phyloP scores from a whole-genome alignment of 2,888 invertebrate genomes.

The Parnassius glacialis region DNA sequence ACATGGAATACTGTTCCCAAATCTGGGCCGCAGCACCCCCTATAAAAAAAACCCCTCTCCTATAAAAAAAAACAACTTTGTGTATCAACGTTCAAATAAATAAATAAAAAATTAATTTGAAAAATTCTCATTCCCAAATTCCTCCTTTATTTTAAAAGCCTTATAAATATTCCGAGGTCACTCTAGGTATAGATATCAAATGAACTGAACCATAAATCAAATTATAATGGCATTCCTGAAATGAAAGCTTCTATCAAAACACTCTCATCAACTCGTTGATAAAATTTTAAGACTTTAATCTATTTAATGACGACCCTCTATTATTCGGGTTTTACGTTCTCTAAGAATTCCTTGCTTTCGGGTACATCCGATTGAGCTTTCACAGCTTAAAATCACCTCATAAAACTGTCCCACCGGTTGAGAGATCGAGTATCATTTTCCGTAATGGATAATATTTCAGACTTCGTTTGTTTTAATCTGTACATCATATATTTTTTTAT shows the following conservation, averaged over 20 bases:
- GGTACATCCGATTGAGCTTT: neutral
- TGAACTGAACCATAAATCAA: neutral
- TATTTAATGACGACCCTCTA: neutral
- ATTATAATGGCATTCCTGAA: neutral
- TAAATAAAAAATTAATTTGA: no score
- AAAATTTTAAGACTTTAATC: constrained; percentile 11
- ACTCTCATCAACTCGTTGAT: neutral
- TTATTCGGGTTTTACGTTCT: constrained; percentile 4
- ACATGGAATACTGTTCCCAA: no score
- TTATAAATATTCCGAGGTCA: neutral
- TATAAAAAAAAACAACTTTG: no score
- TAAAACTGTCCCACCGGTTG: neutral
- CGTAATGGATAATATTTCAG: neutral
- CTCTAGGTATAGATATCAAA: neutral
- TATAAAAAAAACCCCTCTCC: no score
- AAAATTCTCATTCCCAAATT: no score
- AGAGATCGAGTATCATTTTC: neutral
- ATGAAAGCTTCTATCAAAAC: neutral
- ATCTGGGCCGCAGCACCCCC: no score
- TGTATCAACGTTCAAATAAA: no score
- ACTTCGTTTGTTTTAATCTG: neutral
- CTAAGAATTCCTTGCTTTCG: constrained; percentile 3
- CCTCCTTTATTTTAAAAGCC: no score
- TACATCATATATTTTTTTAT: no score
- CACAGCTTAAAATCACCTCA: constrained; percentile 3